phyloP scores from a whole-genome alignment of 2,888 invertebrate species.

The Merodon equestris region DNA sequence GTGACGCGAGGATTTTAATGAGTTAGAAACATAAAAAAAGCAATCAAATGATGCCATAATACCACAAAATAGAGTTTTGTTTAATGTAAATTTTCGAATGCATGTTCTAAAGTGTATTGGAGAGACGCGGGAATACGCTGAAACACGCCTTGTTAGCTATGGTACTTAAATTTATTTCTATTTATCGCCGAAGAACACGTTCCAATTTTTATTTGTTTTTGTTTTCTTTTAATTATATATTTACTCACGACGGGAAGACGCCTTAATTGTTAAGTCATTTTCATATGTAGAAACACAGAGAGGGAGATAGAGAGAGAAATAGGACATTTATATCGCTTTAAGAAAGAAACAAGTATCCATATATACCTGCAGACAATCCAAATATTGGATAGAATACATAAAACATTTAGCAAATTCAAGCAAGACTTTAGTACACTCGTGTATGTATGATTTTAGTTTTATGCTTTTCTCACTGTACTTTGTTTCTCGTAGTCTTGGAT shows the following conservation, averaged over 20 bases:
- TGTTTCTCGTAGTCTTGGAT: slow-evolving; percentile 26
- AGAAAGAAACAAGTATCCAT: slow-evolving; percentile 12
- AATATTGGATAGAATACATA: slow-evolving; percentile 22
- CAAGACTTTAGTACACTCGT: slow-evolving; percentile 11
- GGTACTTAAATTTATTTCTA: slow-evolving; percentile 54
- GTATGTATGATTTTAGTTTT: slow-evolving; percentile 12
- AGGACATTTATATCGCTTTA: slow-evolving; percentile 36
- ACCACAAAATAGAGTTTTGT: slow-evolving; percentile 36
- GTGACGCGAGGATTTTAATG: background rate
- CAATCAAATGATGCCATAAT: slow-evolving; percentile 59
- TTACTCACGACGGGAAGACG: slow-evolving; percentile 1
- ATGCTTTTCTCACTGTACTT: slow-evolving; percentile 6
- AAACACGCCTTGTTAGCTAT: slow-evolving; percentile 51
- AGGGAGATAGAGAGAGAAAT: slow-evolving; percentile 7
- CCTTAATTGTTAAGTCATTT: slow-evolving; percentile 43
- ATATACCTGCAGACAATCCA: slow-evolving; percentile 48
- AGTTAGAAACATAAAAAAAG: background rate
- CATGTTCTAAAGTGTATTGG: slow-evolving; percentile 57
- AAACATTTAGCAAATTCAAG: slow-evolving; percentile 32
- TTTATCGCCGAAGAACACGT: slow-evolving; percentile 31
- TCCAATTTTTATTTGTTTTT: slow-evolving; percentile 5
- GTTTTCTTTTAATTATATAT: slow-evolving; percentile 3
- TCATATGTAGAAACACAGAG: slow-evolving; percentile 7
- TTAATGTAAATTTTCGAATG: slow-evolving; percentile 37
- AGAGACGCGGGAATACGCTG: background rate